Evolutionary conservation across 2,797 vertebrate species (phyloP), one percentile per base, ranked within the genome.

Genomic region (Selene dorsalis): DNA sequence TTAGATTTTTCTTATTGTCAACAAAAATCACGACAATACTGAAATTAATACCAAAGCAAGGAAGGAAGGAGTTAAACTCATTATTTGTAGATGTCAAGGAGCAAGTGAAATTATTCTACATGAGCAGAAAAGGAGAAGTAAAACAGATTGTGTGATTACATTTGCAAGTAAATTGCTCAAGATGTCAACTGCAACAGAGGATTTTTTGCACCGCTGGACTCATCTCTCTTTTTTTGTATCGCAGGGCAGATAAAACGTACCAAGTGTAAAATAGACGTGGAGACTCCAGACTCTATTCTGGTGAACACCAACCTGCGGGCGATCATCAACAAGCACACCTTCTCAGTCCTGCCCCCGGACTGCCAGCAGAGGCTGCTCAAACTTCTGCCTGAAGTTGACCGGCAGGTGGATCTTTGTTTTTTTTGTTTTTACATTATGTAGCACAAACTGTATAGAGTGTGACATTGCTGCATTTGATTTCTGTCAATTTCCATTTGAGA

Each of bases 271-370:
- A 99, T 99, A 45, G 98, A 99, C 4, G 98, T 99, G 84, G 98
- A 99, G 91, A 99, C 98, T 0, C 98, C 98, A 0, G 98, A 99
- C 87, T 99, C 98, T 66, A 99, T 99, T 89, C 92, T 99, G 72
- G 97, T 99, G 56, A 99, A 99, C 94, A 99, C 98, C 53, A 99
- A 99, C 93, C 94, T 99, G 73, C 92, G 97, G 61, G 98, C 98
- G 0, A 94, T 99, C 85, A 98, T 99, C 91, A 99, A 99, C 93
- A 99, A 99, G 79, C 98, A 99, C 89, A 99, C 96, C 0, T 98
- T 99, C 93, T 97, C 96, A 0, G 90, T 95, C 47, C 93, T 99
- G 86, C 97, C 98, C 0, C 53, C 91, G 0, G 96, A 98, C 11
- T 96, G 96, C 85, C 98, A 99, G 72, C 97, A 99, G 88, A 95